Evolutionary conservation across 2,113 vertebrate genomes (phyloP).

Genomic region (Colinus virginianus): DNA sequence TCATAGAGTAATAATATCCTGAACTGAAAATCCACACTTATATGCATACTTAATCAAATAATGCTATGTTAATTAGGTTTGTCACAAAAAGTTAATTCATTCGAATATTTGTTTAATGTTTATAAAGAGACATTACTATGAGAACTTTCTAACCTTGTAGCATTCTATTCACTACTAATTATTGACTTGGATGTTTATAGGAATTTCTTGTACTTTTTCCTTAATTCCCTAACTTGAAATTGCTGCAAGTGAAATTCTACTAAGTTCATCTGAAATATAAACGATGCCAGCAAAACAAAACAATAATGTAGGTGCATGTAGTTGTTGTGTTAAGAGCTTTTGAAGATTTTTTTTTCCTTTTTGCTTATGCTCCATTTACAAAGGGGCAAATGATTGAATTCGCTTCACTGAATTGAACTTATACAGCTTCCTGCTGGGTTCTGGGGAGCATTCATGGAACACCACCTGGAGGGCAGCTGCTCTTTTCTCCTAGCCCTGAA

Average conservation of each 20-base stretch:
- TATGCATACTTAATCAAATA: slow-evolving; percentile 46
- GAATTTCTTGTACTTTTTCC: background rate
- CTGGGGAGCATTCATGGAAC: slow-evolving; percentile 69
- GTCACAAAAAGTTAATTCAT: slow-evolving; percentile 40
- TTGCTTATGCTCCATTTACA: slow-evolving; percentile 63
- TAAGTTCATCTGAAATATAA: background rate
- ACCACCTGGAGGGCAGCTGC: slow-evolving; percentile 75
- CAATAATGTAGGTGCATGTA: background rate
- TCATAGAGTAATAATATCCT: slow-evolving; percentile 52
- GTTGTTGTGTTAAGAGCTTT: slow-evolving; percentile 18
- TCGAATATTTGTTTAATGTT: slow-evolving; percentile 11
- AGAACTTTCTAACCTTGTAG: background rate
- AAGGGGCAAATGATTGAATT: slow-evolving; percentile 74
- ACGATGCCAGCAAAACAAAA: background rate
- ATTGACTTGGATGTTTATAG: background rate
- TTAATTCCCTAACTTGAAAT: background rate
- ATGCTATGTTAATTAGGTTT: slow-evolving; percentile 58
- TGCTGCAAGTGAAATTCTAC: background rate
- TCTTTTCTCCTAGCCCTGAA: slow-evolving; percentile 72
- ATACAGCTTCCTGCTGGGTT: slow-evolving; percentile 70
- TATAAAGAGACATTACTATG: background rate
- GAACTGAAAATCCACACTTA: slow-evolving; percentile 53
- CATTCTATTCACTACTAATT: background rate
- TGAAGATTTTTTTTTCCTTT: background rate
- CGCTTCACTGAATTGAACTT: slow-evolving; percentile 73